These are phyloP conservation scores for Macrostomum lignano DNA, from an alignment of 1,140 invertebrate genomes.

Conservation along the genomic window DNA sequence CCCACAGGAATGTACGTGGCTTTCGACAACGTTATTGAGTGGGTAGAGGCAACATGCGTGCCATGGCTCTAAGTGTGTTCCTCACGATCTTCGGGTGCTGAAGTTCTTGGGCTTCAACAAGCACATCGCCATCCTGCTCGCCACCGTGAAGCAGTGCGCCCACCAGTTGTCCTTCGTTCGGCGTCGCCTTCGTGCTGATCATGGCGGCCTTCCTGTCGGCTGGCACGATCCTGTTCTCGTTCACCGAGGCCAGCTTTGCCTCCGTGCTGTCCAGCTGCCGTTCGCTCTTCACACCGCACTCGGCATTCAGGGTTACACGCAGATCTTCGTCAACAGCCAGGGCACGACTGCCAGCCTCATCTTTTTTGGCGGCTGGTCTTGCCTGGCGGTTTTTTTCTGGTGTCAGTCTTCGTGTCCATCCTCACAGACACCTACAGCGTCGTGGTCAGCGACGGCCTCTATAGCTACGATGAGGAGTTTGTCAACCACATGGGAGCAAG, in stretches of 20 bases:
- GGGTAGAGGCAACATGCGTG: not conserved
- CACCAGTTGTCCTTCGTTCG: slow-evolving; percentile 12
- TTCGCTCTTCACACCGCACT: not conserved
- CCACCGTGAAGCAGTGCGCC: slow-evolving; percentile 10
- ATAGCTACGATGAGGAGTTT: not conserved
- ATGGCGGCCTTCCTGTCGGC: slow-evolving; percentile 11
- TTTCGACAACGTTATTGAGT: not conserved
- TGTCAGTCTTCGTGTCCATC: not conserved
- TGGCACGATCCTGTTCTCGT: slow-evolving; percentile 1
- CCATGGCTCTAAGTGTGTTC: slow-evolving; percentile 10
- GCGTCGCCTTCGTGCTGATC: slow-evolving; percentile 13
- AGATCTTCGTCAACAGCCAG: not conserved
- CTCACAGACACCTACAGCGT: not conserved
- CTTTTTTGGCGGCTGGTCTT: not conserved
- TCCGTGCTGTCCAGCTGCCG: not conserved
- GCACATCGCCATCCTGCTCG: slow-evolving; percentile 12
- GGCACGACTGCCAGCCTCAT: not conserved
- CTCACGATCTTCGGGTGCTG: slow-evolving; percentile 24
- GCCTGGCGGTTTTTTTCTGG: not conserved
- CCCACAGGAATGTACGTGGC: slow-evolving; percentile 3
- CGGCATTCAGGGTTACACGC: not conserved
- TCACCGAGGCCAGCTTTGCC: not conserved
- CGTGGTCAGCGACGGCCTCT: not conserved
- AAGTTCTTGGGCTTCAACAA: slow-evolving; percentile 25
- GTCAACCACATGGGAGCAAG: not conserved